Conservation (phyloP, 2,888 invertebrate genomes). For the Agonopterix arenella region DNA sequence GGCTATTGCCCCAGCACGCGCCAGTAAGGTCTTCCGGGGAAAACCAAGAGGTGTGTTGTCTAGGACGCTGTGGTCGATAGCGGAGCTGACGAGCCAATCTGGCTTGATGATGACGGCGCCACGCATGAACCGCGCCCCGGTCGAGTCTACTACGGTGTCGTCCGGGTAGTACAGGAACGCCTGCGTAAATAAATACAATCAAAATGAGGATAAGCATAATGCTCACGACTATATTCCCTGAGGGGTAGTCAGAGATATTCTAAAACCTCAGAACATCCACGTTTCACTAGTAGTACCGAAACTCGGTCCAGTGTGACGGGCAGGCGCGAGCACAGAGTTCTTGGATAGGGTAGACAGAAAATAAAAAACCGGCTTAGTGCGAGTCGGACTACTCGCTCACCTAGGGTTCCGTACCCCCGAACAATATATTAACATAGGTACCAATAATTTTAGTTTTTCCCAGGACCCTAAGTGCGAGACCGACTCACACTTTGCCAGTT, state of each 20-base stretch:
- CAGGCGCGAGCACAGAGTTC: no score
- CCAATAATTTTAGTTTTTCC: no score
- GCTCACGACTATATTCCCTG: neutral
- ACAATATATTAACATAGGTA: no score
- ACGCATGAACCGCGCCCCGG: slow-evolving; percentile 40
- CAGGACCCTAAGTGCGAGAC: no score
- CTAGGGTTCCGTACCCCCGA: no score
- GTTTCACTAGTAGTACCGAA: no score
- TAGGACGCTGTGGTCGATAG: slow-evolving; percentile 30
- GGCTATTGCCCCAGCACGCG: slow-evolving; percentile 48
- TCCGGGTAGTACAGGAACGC: slow-evolving; percentile 62
- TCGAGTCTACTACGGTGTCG: slow-evolving; percentile 36
- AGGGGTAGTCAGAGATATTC: no score
- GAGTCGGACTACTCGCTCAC: no score
- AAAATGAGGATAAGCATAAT: neutral
- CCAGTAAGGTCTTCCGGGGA: slow-evolving; percentile 54
- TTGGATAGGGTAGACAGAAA: no score
- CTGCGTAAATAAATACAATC: slow-evolving; percentile 21
- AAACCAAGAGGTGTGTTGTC: slow-evolving; percentile 33
- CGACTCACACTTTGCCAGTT: no score
- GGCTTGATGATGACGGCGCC: slow-evolving; percentile 48
- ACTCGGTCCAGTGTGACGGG: no score
- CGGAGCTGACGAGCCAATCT: slow-evolving; percentile 52
- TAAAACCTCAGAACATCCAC: neutral
- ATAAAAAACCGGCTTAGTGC: no score